Base-by-base conservation (phyloP, 1,140 invertebrate genomes). In the Trichonephila clavata region DNA sequence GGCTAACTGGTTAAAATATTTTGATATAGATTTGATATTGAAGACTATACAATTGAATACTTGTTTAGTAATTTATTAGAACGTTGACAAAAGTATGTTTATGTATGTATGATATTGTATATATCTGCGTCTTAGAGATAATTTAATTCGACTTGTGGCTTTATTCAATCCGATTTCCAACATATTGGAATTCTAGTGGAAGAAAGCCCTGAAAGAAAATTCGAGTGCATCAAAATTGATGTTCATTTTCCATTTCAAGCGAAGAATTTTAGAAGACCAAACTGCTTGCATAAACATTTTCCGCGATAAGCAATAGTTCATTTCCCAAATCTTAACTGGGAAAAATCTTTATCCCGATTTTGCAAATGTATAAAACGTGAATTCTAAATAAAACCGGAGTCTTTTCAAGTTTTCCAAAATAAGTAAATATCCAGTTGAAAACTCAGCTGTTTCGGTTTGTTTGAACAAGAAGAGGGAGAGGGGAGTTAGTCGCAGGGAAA, bases 391-490 rank as follows among this genome's bases (percentile, higher is more conserved):
- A 84, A 84, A 57, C 32, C 77, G 0, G 32, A 50, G 39, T 57
- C n/a, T 57, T 84, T 59, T 50, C 81, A 57, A 77, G 14, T 13
- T n/a, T 77, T 77, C 27, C 71, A 13, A 77, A 27, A 27, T 32
- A 39, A 84, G 50, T 84, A 84, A 57, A 13, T 59, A 57, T 57
- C 84, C 27, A 84, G 84, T 86, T 61, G 84, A 86, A 50, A 61
- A 65, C 32, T 87, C 83, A 84, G 83, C 43, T 84, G 71, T 77
- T 77, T 27, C 32, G 27, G 71, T 32, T 39, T 77, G 71, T 77
- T 77, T 77, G 27, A 24, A 39, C 27, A 32, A 27, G 4, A 24
- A 50, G 24, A 39, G 32, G 32, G 32, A 32, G n/a, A 18, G 7
- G n/a, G 24, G 80, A 16, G 80, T 50, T 50, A 50, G 50, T 10